Conservation (phyloP, 2,888 invertebrate genomes). For the Drosophila meridiana region DNA sequence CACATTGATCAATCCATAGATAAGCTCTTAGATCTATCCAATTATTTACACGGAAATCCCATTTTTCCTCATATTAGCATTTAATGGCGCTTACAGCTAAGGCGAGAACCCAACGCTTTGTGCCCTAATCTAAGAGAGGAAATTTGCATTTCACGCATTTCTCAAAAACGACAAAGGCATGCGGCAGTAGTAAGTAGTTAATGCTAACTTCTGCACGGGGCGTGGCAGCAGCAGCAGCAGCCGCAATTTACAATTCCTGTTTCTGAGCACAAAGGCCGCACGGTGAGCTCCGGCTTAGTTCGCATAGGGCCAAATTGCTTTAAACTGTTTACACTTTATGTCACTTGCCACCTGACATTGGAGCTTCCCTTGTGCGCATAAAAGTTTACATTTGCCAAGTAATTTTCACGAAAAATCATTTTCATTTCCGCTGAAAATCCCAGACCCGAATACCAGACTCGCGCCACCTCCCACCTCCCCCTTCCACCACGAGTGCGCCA, state of each 20-base stretch:
- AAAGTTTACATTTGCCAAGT: constrained; percentile 56
- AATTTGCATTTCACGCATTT: constrained; percentile 32
- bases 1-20: not conserved
- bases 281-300: constrained; percentile 15
- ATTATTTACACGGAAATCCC: constrained; percentile 1
- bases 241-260: constrained; percentile 16
- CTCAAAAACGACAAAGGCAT: constrained; percentile 40
- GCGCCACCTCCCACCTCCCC: not conserved
- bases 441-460: constrained; percentile 7
- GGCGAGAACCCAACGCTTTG: not conserved
- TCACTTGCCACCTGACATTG: constrained; percentile 34
- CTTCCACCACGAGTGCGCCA: constrained; percentile 37
- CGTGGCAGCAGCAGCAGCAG: not conserved
- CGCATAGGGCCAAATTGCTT: constrained; percentile 54
- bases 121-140: constrained; percentile 2
- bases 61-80: not conserved
- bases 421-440: constrained; percentile 49
- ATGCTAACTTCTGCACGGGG: constrained; percentile 14
- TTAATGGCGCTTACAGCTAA: not conserved
- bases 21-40: not conserved
- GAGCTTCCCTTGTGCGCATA: constrained; percentile 22
- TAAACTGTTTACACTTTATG: constrained; percentile 65
- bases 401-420: constrained; percentile 67
- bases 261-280: not conserved
- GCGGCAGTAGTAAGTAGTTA: constrained; percentile 31